phyloP scores from a whole-genome alignment of 2,888 invertebrate genomes.

The Pterobdella sp. region DNA sequence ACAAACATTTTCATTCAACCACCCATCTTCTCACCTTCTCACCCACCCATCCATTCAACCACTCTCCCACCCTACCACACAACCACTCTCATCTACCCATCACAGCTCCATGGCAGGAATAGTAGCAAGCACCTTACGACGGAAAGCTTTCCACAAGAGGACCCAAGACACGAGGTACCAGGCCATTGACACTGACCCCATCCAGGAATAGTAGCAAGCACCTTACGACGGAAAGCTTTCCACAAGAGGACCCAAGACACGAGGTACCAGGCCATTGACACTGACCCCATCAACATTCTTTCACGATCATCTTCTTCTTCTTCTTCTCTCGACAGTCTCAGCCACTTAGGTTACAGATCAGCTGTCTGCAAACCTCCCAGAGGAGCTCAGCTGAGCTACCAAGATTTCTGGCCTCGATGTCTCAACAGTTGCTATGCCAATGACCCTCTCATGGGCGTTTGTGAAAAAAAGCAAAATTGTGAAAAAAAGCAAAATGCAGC shows the following conservation, averaged over 20 bases:
- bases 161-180: conserved; percentile 30
- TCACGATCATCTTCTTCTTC: conserved; percentile 25
- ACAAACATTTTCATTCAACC: background rate
- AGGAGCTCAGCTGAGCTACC: conserved; percentile 29
- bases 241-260: conserved; percentile 27
- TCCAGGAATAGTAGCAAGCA: conserved; percentile 22
- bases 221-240: conserved; percentile 21
- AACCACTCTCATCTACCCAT: background rate
- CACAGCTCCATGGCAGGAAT: conserved; percentile 15
- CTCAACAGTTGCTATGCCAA: conserved; percentile 8
- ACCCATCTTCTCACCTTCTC: background rate
- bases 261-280: conserved; percentile 30
- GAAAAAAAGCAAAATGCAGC: background rate
- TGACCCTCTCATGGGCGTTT: background rate
- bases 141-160: conserved; percentile 26
- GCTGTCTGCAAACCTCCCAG: conserved; percentile 25
- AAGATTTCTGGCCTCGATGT: conserved; percentile 29
- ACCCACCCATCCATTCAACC: conserved; percentile 14
- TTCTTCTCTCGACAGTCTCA: conserved; percentile 16
- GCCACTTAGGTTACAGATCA: conserved; percentile 8
- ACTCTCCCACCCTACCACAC: background rate
- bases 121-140: conserved; percentile 15
- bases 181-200: conserved; percentile 26
- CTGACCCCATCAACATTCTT: conserved; percentile 19
- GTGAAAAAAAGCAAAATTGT: too few relatives aligned